Conservation (phyloP, 2,888 invertebrate genomes). For the Lasiommata megera region DNA sequence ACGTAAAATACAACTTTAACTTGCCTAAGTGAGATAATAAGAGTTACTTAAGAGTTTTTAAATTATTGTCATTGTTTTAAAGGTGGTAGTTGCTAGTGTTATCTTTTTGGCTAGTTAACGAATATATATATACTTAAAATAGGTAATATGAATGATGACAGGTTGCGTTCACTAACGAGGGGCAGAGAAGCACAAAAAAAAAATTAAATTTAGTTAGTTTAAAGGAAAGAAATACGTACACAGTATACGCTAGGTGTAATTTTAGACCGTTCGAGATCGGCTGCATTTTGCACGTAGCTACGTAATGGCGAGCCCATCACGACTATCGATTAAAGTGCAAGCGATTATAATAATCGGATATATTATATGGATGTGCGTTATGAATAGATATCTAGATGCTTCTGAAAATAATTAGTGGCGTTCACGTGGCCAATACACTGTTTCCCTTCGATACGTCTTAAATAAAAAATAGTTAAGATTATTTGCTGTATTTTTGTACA, state of each 20-base stretch:
- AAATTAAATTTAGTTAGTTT: constrained; percentile 68
- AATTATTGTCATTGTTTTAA: constrained; percentile 77
- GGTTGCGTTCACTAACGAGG: constrained; percentile 55
- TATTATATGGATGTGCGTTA: constrained; percentile 66
- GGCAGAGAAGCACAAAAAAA: constrained; percentile 62
- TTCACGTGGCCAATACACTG: constrained; percentile 54
- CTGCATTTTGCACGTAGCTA: constrained; percentile 36
- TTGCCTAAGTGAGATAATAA: constrained; percentile 81
- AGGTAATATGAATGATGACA: constrained; percentile 48
- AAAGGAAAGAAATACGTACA: constrained; percentile 66
- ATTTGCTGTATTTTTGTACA: constrained; percentile 71
- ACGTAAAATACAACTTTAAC: constrained; percentile 81
- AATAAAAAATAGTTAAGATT: constrained; percentile 51
- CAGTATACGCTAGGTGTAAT: constrained; percentile 79
- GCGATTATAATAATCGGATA: constrained; percentile 37
- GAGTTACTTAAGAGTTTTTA: constrained; percentile 75
- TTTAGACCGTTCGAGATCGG: constrained; percentile 46
- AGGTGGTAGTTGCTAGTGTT: constrained; percentile 76
- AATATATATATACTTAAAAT: constrained; percentile 67
- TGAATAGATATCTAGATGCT: constrained; percentile 70
- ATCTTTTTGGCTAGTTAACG: constrained; percentile 73
- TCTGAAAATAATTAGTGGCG: constrained; percentile 59
- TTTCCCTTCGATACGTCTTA: constrained; percentile 45
- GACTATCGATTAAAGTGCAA: constrained; percentile 29
- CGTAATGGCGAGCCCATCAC: constrained; percentile 27